phyloP scores from a whole-genome alignment of 2,797 vertebrate genomes.

The Sphenodon punctatus region DNA sequence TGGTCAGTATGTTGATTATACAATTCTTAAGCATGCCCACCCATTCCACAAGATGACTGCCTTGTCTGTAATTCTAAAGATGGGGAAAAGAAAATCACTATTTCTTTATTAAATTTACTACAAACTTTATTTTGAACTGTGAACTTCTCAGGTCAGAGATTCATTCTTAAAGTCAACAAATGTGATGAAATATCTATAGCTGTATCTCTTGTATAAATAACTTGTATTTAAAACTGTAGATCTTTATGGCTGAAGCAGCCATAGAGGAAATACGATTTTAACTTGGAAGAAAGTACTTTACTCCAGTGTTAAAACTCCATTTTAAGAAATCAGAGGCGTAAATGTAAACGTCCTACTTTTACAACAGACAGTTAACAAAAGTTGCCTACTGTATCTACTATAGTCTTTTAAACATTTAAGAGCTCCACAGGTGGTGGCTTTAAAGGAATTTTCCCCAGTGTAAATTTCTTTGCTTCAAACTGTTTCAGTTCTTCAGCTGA shows the following conservation, averaged over 20 bases:
- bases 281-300: background rate
- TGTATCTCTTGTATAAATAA: background rate
- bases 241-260: background rate
- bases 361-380: no score
- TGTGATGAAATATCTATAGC: background rate
- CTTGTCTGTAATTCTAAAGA: background rate
- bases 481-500: constrained; percentile 85
- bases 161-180: background rate
- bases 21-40: accelerated
- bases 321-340: no score
- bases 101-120: background rate
- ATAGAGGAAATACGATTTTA: background rate
- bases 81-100: background rate
- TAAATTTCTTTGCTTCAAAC: constrained; percentile 87
- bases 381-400: background rate
- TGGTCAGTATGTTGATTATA: background rate
- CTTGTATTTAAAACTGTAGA: background rate
- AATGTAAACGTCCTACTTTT: no score
- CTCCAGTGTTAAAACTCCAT: background rate
- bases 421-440: constrained; percentile 84
- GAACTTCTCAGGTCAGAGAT: background rate
- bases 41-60: accelerated
- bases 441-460: constrained; percentile 86
- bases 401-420: constrained; percentile 66
- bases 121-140: background rate